Conservation (phyloP, 2,888 invertebrate species). For the Cerastis leucographa region DNA sequence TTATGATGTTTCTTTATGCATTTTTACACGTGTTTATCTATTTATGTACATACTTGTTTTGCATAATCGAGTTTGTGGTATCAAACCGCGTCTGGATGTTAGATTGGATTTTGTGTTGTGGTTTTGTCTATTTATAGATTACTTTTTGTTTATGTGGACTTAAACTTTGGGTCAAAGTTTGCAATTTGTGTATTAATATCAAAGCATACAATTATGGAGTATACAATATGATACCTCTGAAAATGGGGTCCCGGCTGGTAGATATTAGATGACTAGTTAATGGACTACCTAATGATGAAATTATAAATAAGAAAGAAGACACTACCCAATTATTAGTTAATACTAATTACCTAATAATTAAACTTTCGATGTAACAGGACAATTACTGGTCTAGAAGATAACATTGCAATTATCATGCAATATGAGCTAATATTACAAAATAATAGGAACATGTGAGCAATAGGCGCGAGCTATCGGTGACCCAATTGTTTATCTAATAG, state of each 20-base stretch:
- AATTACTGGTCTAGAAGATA: slow-evolving; percentile 11
- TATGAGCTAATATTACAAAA: slow-evolving; percentile 14
- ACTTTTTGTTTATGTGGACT: not conserved
- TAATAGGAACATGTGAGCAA: slow-evolving; percentile 11
- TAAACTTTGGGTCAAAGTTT: no score
- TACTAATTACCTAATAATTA: not conserved
- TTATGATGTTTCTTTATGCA: not conserved
- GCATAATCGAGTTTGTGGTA: not conserved
- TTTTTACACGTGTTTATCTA: not conserved
- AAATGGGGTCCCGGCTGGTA: not conserved
- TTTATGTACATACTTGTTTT: not conserved
- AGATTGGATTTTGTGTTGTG: not conserved
- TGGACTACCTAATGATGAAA: not conserved
- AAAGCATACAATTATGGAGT: not conserved
- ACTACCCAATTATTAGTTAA: no score
- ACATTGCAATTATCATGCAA: slow-evolving; percentile 15
- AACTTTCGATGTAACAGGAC: not conserved
- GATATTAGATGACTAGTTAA: not conserved
- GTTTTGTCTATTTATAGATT: not conserved
- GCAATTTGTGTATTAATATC: not conserved
- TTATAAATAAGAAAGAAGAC: not conserved
- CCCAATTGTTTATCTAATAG: slow-evolving; percentile 68
- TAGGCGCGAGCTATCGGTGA: slow-evolving; percentile 65
- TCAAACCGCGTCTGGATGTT: not conserved
- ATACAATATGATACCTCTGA: not conserved